These are phyloP conservation scores for Ochropleura plecta DNA, from an alignment of 2,888 invertebrate genomes.

Conservation along the genomic window DNA sequence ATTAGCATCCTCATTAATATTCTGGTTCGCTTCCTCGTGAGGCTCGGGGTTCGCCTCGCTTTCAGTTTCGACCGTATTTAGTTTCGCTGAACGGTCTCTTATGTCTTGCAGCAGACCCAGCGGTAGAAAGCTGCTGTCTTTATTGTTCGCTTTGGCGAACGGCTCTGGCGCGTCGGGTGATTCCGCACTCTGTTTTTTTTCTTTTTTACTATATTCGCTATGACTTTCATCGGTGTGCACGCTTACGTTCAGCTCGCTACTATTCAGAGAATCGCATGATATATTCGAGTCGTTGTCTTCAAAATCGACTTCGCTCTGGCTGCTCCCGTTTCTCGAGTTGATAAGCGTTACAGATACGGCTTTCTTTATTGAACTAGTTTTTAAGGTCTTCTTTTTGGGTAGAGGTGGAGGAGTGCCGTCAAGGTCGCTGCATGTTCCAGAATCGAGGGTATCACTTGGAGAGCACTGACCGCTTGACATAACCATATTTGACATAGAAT, in stretches of 20 bases:
- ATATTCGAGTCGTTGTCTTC: conserved; percentile 94
- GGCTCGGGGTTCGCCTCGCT: conserved; percentile 79
- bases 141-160: conserved; percentile 80
- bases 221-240: conserved; percentile 88
- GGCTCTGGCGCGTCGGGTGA: conserved; percentile 81
- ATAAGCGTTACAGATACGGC: conserved; percentile 90
- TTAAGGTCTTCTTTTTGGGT: conserved; percentile 92
- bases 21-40: conserved; percentile 82
- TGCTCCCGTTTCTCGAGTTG: conserved; percentile 89
- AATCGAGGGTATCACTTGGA: conserved; percentile 95
- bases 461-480: conserved; percentile 96
- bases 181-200: conserved; percentile 79
- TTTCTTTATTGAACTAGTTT: conserved; percentile 87
- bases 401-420: conserved; percentile 93
- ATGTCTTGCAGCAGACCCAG: conserved; percentile 93
- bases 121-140: conserved; percentile 90
- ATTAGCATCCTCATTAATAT: conserved; percentile 87
- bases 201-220: conserved; percentile 84
- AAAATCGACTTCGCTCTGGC: conserved; percentile 92
- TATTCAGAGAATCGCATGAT: conserved; percentile 95
- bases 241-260: conserved; percentile 92
- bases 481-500: conserved; percentile 89
- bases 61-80: conserved; percentile 86
- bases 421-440: conserved; percentile 96
- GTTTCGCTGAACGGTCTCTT: conserved; percentile 91